These are phyloP conservation scores for Daphoenositta chrysoptera DNA, from an alignment of 2,113 vertebrate species.

Conservation along the genomic window DNA sequence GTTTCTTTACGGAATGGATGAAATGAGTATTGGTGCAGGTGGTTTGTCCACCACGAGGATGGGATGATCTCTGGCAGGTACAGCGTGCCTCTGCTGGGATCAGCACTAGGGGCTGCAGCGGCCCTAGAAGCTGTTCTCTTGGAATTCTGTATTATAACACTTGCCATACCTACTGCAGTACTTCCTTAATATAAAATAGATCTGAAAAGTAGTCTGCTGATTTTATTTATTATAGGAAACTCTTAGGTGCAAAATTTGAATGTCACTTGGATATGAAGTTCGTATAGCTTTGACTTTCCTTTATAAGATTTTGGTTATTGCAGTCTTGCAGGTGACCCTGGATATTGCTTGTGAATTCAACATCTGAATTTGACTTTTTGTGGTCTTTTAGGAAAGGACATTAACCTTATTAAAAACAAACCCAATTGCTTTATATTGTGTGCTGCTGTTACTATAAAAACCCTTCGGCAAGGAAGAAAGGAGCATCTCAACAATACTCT, in stretches of 20 bases:
- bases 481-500: background rate
- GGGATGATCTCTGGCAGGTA: background rate
- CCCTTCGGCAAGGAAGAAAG: background rate
- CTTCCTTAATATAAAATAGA: background rate
- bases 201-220: background rate
- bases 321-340: background rate
- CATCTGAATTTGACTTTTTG: background rate
- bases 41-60: background rate
- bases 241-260: background rate
- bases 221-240: background rate
- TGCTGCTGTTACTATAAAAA: background rate
- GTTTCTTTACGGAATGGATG: background rate
- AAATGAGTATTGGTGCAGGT: background rate
- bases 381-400: background rate
- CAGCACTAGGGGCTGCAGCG: background rate
- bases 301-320: background rate
- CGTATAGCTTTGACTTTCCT: background rate
- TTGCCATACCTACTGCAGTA: background rate
- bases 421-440: background rate
- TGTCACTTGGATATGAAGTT: background rate
- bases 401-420: background rate
- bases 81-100: rapidly evolving
- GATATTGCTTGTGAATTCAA: background rate
- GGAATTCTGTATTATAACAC: background rate
- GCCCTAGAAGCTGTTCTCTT: background rate